phyloP scores from a whole-genome alignment of 2,797 vertebrate species.

The Peromyscus eremicus region DNA sequence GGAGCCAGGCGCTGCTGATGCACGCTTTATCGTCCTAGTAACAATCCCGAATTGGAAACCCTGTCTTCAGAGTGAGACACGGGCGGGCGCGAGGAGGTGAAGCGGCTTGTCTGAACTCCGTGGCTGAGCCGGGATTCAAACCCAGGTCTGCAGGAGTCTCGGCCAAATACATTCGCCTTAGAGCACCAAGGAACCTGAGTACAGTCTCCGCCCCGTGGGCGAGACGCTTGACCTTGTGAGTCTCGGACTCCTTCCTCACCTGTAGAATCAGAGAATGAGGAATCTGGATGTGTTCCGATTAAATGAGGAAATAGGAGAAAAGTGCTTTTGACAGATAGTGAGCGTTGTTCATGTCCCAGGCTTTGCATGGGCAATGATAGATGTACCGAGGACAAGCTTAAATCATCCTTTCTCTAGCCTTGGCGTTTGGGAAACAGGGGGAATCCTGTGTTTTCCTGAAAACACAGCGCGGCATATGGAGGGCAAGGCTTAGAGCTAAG shows the following conservation, averaged over 20 bases:
- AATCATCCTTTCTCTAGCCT: not conserved
- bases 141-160: not conserved
- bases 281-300: not conserved
- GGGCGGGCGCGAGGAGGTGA: not conserved
- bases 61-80: not conserved
- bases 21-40: not conserved
- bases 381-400: not conserved
- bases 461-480: not conserved
- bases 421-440: not conserved
- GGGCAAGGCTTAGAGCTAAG: not conserved
- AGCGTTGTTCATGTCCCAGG: not conserved
- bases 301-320: not conserved
- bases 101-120: not conserved
- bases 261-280: not conserved
- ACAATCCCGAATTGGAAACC: not conserved
- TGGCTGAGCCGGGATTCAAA: not conserved
- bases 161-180: rapidly evolving
- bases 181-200: not conserved
- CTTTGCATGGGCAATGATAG: not conserved
- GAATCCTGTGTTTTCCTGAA: not conserved
- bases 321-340: not conserved
- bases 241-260: not conserved
- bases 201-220: not conserved
- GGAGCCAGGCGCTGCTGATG: not conserved
- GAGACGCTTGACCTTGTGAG: not conserved